Conservation (phyloP, 2,888 invertebrate species). For the Scaptomyza caliginosa region DNA sequence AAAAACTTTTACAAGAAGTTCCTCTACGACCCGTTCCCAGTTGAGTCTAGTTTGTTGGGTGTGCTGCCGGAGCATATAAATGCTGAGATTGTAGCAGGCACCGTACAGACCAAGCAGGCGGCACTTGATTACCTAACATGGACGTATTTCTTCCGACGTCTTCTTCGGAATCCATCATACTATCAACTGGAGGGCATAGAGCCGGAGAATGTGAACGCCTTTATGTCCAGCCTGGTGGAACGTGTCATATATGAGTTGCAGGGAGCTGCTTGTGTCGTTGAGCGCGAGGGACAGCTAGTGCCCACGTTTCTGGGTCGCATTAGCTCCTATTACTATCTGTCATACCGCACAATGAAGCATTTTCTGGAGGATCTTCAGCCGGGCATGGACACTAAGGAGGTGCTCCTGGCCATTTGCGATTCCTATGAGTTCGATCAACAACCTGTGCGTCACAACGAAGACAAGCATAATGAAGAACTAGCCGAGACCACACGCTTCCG, state of each 20-base stretch:
- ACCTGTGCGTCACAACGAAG: conserved; percentile 99
- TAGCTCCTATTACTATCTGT: conserved; percentile 98
- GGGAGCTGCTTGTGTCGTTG: conserved; percentile 91
- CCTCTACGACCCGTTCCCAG: conserved; percentile 99
- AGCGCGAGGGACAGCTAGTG: conserved; percentile 85
- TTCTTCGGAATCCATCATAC: conserved; percentile 96
- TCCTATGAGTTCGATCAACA: conserved; percentile 95
- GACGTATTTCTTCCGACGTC: conserved; percentile 98
- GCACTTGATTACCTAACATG: conserved; percentile 98
- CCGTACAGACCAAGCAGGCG: conserved; percentile 95
- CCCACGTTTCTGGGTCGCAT: conserved; percentile 95
- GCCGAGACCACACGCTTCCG: conserved; percentile 90
- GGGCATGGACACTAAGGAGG: conserved; percentile 88
- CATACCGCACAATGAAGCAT: conserved; percentile 94
- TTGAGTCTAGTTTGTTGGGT: conserved; percentile 96
- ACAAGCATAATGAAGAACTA: conserved; percentile 95
- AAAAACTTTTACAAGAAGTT: conserved; percentile 99
- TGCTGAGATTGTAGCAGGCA: conserved; percentile 98
- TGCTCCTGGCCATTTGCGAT: conserved; percentile 92
- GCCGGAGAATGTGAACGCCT: conserved; percentile 88
- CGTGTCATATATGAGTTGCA: conserved; percentile 89
- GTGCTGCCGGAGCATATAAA: conserved; percentile 98
- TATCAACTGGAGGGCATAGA: conserved; percentile 92
- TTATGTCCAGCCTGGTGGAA: conserved; percentile 92
- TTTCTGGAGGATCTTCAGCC: conserved; percentile 89